Evolutionary conservation across 2,113 vertebrate genomes (phyloP).

Genomic region (Stigmatopora nigra): DNA sequence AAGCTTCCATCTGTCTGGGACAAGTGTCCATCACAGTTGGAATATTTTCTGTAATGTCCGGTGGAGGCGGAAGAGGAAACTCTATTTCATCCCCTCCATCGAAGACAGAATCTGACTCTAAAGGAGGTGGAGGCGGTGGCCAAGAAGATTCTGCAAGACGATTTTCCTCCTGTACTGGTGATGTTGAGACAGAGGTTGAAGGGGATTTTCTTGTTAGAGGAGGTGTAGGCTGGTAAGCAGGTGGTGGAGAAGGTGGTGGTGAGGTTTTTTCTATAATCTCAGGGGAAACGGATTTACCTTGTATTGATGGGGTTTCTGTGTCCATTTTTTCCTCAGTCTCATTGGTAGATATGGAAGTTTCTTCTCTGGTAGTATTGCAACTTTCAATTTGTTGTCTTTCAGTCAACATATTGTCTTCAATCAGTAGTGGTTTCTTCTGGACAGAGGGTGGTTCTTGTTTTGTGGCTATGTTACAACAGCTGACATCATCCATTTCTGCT

Average conservation of each 20-base stretch:
- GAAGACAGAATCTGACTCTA: constrained; percentile 77
- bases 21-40: constrained; percentile 27
- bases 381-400: constrained; percentile 11
- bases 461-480: constrained; percentile 20
- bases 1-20: constrained; percentile 8
- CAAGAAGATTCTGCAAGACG: constrained; percentile 60
- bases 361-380: neutral
- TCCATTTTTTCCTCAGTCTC: constrained; percentile 4
- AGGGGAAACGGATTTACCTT: constrained; percentile 26
- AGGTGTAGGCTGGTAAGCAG: constrained; percentile 80
- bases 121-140: constrained; percentile 83
- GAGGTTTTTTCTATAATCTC: constrained; percentile 53
- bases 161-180: constrained; percentile 42
- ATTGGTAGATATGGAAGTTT: constrained; percentile 1
- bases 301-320: constrained; percentile 18
- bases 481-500: constrained; percentile 11
- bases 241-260: constrained; percentile 79
- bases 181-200: constrained; percentile 24
- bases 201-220: constrained; percentile 73
- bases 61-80: constrained; percentile 69
- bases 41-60: constrained; percentile 36
- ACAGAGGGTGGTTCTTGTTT: constrained; percentile 56
- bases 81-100: constrained; percentile 80
- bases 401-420: constrained; percentile 15
- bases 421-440: constrained; percentile 53